Evolutionary conservation across 1,140 invertebrate genomes (phyloP), one percentile per base, ranked within the genome.

Genomic region (Apis laboriosa): DNA sequence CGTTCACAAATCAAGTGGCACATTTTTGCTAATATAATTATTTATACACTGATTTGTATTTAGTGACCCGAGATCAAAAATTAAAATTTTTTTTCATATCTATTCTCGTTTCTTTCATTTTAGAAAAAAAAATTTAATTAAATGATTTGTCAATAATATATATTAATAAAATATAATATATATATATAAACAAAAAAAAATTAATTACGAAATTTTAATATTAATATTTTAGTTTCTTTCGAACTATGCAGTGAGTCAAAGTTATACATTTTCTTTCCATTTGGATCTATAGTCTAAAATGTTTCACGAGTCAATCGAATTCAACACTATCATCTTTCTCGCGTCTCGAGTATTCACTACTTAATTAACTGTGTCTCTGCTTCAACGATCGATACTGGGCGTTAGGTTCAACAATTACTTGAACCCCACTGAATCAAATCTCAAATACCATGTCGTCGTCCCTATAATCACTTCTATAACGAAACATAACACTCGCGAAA

Each of bases 371-470:
- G n/a, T 24, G 43, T 51, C 28, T 66, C 19, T 34, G 21, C 5
- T 49, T 4, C n/a, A 68, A 68, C 21, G 70, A 53, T 24, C 24
- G 24, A 55, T 53, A 72, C n/a, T 7, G 34, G 34, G 15, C 19
- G 15, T 28, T 34, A 60, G 43, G 43, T 60, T 58, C 72, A 60
- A 74, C 71, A 34, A 73, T 73, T 34, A 34, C 55, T 51, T 28
- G 11, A 34, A 58, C 24, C 71, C 71, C 9, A 24, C 24, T 72
- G 24, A 17, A 72, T 72, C 70, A 72, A 53, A 15, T 28, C 51
- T 28, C n/a, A 28, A 55, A 2, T 51, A 56, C 5, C 28, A 53
- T 56, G 21, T 58, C 53, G 55, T 9, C 24, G 15, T 56, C 11
- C 17, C 24, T 24, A 55, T 56, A 56, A 73, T 55, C 66, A 49